A percentile compares a stretch with the other conserved stretches of the same genome.
phyloP scores from a whole-genome alignment of 2,113 vertebrate genomes.

The Sander vitreus region DNA sequence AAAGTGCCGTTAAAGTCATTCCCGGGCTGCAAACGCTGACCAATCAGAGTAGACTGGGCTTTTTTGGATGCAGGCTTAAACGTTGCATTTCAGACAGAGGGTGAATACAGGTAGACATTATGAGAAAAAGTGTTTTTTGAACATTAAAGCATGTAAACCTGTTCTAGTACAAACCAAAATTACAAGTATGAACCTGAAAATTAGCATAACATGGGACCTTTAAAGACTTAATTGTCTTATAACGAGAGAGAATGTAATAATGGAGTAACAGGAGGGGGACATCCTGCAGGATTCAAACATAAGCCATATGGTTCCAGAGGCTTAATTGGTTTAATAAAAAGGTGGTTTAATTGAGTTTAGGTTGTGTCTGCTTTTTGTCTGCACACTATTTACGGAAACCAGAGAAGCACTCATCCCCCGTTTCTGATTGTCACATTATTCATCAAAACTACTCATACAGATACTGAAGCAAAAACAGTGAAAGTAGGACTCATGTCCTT shows the following conservation, averaged over 20 bases:
- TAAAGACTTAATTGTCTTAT: not conserved
- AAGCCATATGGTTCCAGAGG: not conserved
- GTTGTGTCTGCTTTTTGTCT: not conserved
- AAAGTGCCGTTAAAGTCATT: too few species aligned
- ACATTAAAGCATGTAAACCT: too few species aligned
- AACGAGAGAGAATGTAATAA: not conserved
- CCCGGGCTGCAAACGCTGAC: too few species aligned
- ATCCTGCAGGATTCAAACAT: not conserved
- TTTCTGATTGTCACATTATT: conserved; percentile 8
- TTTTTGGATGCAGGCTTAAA: too few species aligned
- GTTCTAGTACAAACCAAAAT: too few species aligned
- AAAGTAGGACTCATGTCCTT: not conserved
- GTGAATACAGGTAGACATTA: too few species aligned
- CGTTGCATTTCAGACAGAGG: too few species aligned
- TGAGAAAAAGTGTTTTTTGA: too few species aligned
- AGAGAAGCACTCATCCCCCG: not conserved
- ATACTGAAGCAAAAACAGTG: conserved; percentile 11
- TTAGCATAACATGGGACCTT: too few species aligned
- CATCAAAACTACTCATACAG: not conserved
- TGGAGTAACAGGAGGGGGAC: not conserved
- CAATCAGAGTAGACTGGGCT: too few species aligned
- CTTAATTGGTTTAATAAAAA: conserved; percentile 11
- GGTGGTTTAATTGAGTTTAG: conserved; percentile 23
- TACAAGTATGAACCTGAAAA: too few species aligned
- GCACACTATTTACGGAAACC: conserved; percentile 5